These are phyloP conservation scores for Colinus virginianus DNA, from an alignment of 2,113 vertebrate species.

Conservation along the genomic window DNA sequence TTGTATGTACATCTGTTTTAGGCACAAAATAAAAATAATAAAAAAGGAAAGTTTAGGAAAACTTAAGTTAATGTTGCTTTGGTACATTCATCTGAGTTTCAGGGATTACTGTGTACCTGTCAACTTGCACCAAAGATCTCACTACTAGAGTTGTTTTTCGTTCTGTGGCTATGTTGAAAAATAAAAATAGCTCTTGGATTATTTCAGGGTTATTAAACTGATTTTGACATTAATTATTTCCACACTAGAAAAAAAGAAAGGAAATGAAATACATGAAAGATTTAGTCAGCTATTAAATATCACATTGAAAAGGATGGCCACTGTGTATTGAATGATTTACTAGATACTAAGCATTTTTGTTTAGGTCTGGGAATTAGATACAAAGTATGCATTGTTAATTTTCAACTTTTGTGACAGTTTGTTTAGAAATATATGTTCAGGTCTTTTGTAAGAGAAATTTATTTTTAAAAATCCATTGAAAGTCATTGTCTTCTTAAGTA, in stretches of 20 bases:
- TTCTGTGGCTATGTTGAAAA: background rate
- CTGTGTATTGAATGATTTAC: background rate
- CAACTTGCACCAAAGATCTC: background rate
- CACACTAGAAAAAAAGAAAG: background rate
- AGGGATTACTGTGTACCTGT: background rate
- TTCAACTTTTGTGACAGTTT: background rate
- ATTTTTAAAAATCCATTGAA: background rate
- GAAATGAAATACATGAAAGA: background rate
- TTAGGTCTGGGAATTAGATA: background rate
- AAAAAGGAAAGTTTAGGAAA: background rate
- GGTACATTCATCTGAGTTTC: background rate
- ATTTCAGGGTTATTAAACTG: background rate
- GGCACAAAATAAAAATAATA: background rate
- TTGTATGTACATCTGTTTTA: background rate
- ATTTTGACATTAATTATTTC: background rate
- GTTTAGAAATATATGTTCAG: background rate
- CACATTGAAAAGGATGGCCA: background rate
- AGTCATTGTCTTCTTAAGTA: background rate
- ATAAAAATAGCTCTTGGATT: background rate
- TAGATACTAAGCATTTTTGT: background rate
- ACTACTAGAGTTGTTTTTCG: background rate
- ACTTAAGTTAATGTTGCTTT: background rate
- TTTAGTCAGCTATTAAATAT: background rate
- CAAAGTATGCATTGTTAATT: background rate
- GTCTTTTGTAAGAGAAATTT: background rate